These are phyloP conservation scores for Coregonus suidteri DNA, from an alignment of 2,797 vertebrate species.

Conservation along the genomic window DNA sequence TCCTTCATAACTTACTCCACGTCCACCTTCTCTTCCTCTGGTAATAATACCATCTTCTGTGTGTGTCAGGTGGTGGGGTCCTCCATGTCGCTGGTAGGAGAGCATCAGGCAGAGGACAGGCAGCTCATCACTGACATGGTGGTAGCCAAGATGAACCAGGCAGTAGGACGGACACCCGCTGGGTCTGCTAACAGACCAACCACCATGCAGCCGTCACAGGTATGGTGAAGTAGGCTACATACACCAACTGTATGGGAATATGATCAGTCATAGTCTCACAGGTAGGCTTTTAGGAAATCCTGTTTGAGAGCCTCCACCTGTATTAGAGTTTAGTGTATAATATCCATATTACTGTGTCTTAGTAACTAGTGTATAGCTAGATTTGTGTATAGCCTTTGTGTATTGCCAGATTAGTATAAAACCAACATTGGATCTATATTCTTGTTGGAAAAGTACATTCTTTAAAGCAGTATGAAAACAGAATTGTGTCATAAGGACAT, in stretches of 20 bases:
- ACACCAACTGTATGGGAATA: not conserved
- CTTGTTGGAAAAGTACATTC: no score
- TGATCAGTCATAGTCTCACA: not conserved
- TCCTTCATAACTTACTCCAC: no score
- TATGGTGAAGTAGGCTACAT: conserved; percentile 47
- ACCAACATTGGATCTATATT: not conserved
- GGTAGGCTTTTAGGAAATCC: not conserved
- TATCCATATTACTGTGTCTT: not conserved
- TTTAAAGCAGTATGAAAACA: not conserved
- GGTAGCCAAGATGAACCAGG: conserved; percentile 89
- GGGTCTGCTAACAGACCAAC: conserved; percentile 88
- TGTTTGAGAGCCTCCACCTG: not conserved
- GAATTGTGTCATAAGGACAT: not conserved
- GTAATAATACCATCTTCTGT: conserved; percentile 6
- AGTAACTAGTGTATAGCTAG: not conserved
- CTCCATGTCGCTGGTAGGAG: conserved; percentile 94
- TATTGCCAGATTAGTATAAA: not conserved
- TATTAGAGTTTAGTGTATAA: not conserved
- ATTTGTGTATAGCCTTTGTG: not conserved
- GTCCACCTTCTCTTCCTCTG: no score
- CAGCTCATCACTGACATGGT: conserved; percentile 92
- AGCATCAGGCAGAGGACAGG: conserved; percentile 92
- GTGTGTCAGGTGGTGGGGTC: conserved; percentile 90
- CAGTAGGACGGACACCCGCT: conserved; percentile 80
- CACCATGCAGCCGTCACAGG: conserved; percentile 92